Conservation (phyloP, 2,113 vertebrate genomes). For the Mesembrinibis cayennensis region DNA sequence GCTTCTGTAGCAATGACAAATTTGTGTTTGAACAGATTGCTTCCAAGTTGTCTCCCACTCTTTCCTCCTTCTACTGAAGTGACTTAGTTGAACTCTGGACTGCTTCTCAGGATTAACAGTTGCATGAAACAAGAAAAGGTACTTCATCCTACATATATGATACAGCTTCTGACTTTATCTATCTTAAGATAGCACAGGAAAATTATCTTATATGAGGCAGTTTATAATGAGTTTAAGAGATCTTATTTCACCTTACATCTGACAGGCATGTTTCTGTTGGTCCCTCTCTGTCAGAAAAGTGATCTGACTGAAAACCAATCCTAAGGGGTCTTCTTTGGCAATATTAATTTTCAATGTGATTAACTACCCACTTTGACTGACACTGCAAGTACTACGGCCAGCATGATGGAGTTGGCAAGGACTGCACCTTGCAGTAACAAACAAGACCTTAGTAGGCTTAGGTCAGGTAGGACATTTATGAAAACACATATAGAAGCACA, state of each 20-base stretch:
- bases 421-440: neutral
- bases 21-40: conserved; percentile 8
- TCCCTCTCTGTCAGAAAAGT: neutral
- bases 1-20: conserved; percentile 15
- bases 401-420: neutral
- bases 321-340: neutral
- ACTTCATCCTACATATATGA: neutral
- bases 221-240: neutral
- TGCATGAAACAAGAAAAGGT: neutral
- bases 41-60: conserved; percentile 45
- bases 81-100: conserved; percentile 36
- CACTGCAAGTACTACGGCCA: neutral
- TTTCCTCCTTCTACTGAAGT: conserved; percentile 24
- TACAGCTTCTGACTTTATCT: neutral
- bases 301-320: neutral
- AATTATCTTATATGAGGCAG: neutral
- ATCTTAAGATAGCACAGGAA: neutral
- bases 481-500: neutral
- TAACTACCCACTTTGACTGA: neutral
- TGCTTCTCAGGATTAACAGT: neutral
- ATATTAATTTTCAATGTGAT: neutral
- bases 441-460: fast-evolving
- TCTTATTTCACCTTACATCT: neutral
- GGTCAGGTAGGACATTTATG: neutral
- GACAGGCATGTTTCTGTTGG: neutral